Conservation (phyloP, 2,888 invertebrate species). For the Caenorhabditis sp. region DNA sequence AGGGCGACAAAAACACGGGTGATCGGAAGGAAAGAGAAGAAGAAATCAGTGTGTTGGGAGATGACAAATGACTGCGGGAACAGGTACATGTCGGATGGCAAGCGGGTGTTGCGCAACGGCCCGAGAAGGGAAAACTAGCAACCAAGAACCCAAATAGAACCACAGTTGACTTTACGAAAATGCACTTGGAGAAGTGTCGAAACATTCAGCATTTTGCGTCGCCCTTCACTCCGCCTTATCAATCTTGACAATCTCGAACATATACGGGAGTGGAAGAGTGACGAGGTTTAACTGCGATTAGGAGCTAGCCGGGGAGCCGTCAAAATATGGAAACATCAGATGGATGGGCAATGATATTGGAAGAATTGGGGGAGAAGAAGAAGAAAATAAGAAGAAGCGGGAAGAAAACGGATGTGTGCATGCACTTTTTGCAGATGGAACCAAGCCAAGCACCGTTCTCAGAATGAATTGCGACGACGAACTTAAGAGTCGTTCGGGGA, state of each 20-base stretch:
- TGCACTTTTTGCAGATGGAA: constrained; percentile 13
- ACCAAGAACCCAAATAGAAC: constrained; percentile 2
- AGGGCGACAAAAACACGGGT: constrained; percentile 27
- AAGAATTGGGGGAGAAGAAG: background rate
- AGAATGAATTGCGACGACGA: constrained; percentile 14
- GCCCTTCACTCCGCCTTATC: constrained; percentile 30
- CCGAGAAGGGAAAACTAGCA: too few relatives aligned
- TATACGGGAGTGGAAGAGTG: constrained; percentile 31
- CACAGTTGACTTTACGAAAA: constrained; percentile 30
- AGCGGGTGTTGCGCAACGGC: constrained; percentile 17
- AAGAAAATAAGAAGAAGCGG: constrained; percentile 1
- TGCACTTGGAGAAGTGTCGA: constrained; percentile 50
- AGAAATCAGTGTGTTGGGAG: constrained; percentile 30
- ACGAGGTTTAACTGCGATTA: constrained; percentile 60
- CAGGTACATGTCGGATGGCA: constrained; percentile 4
- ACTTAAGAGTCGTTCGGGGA: constrained; percentile 58
- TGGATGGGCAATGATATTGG: constrained; percentile 29
- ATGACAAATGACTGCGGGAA: constrained; percentile 44
- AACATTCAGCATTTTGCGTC: constrained; percentile 46
- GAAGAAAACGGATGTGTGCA: constrained; percentile 2
- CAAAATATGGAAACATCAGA: constrained; percentile 57
- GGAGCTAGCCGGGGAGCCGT: constrained; percentile 34
- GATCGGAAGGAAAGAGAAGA: constrained; percentile 23
- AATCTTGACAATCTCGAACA: constrained; percentile 47
- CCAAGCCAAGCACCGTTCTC: background rate